phyloP scores from a whole-genome alignment of 2,797 vertebrate species.

The Myotis pilosus region DNA sequence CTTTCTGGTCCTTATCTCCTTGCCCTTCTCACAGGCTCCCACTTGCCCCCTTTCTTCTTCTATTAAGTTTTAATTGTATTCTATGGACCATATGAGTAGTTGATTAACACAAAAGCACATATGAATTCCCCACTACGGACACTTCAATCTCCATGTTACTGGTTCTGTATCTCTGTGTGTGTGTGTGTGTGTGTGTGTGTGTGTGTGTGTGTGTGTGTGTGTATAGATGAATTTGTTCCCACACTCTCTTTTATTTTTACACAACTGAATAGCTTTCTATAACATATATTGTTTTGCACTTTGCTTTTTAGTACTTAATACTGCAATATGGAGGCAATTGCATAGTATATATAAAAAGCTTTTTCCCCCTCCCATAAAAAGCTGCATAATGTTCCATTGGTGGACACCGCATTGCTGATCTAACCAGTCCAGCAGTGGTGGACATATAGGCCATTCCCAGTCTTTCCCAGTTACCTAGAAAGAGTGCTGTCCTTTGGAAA shows the following conservation, averaged over 20 bases:
- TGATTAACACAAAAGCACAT: neutral
- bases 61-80: neutral
- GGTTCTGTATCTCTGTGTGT: neutral
- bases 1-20: neutral
- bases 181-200: neutral
- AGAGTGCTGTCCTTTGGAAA: neutral
- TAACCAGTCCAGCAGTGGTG: neutral
- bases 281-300: neutral
- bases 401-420: neutral
- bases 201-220: neutral
- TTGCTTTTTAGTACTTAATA: neutral
- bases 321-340: neutral
- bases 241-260: neutral
- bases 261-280: neutral
- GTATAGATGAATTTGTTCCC: neutral
- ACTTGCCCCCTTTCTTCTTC: neutral
- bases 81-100: neutral
- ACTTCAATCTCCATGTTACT: neutral
- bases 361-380: neutral
- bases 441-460: neutral
- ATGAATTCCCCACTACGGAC: neutral
- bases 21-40: neutral
- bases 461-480: neutral
- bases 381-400: fast-evolving
- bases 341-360: no score